Percentiles rank a stretch among this genome's conserved stretches.
Evolutionary conservation across 2,113 vertebrate species (phyloP).

Genomic region (Ptyas mucosa): DNA sequence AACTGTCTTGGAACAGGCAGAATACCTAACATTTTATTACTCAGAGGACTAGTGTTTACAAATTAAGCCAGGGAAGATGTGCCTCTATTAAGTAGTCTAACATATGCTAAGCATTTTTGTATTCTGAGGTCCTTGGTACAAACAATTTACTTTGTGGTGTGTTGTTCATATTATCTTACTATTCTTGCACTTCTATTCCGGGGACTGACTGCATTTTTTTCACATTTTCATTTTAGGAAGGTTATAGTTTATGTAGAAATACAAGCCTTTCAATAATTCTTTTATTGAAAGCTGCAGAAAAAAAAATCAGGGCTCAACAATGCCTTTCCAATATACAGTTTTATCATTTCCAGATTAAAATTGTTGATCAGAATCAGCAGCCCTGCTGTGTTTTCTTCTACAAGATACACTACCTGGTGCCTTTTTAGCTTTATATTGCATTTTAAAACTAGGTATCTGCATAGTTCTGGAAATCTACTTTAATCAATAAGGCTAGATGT

Average conservation of each 20-base stretch:
- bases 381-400: background rate
- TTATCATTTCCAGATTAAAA: background rate
- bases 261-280: background rate
- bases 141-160: background rate
- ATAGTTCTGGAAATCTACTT: background rate
- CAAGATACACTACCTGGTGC: rapidly evolving
- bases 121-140: background rate
- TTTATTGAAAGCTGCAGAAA: background rate
- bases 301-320: background rate
- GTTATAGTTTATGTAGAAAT: background rate
- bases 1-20: background rate
- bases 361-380: background rate
- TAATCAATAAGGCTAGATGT: constrained; percentile 11
- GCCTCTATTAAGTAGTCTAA: background rate
- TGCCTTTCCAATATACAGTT: background rate
- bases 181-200: background rate
- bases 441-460: constrained; percentile 23
- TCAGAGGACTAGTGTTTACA: background rate
- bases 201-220: background rate
- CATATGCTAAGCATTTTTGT: background rate
- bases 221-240: background rate
- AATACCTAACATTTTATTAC: background rate
- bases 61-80: background rate
- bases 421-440: rapidly evolving
- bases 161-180: background rate